phyloP scores from a whole-genome alignment of 2,888 invertebrate species.

The Latrodectus elegans region DNA sequence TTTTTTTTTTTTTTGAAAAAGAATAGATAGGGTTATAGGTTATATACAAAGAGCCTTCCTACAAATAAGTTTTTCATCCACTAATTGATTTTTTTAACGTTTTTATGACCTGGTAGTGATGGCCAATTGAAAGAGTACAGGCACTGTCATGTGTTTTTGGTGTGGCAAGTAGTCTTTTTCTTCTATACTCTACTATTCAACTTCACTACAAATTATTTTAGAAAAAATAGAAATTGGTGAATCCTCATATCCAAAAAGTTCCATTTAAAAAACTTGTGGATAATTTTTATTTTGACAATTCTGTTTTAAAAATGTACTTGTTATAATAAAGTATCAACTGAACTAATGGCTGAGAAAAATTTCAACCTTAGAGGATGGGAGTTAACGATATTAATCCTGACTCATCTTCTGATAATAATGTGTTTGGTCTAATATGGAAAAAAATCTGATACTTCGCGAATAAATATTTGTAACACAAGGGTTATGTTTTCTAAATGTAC shows the following conservation, averaged over 20 bases:
- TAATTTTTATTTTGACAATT: not conserved
- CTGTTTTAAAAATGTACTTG: not conserved
- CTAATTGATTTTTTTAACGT: not conserved
- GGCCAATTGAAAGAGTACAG: not conserved
- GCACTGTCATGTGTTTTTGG: not conserved
- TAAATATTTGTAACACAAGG: too few species aligned
- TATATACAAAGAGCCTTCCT: not conserved
- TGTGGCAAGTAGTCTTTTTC: not conserved
- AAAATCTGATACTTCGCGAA: not conserved
- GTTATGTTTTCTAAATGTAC: too few species aligned
- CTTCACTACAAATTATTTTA: not conserved
- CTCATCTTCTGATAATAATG: not conserved
- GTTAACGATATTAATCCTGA: not conserved
- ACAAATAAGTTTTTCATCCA: conserved; percentile 30
- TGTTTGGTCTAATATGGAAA: not conserved
- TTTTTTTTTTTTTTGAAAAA: not conserved
- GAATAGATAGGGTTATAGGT: not conserved
- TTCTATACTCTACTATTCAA: not conserved
- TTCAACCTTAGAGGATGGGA: not conserved
- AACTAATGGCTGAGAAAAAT: not conserved
- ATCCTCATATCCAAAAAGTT: conserved; percentile 8
- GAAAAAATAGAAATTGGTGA: not conserved
- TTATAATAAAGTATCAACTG: not conserved
- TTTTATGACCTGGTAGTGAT: not conserved
- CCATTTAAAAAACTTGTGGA: not conserved